Conservation (phyloP, 2,113 vertebrate species). For the Corvus hawaiiensis region DNA sequence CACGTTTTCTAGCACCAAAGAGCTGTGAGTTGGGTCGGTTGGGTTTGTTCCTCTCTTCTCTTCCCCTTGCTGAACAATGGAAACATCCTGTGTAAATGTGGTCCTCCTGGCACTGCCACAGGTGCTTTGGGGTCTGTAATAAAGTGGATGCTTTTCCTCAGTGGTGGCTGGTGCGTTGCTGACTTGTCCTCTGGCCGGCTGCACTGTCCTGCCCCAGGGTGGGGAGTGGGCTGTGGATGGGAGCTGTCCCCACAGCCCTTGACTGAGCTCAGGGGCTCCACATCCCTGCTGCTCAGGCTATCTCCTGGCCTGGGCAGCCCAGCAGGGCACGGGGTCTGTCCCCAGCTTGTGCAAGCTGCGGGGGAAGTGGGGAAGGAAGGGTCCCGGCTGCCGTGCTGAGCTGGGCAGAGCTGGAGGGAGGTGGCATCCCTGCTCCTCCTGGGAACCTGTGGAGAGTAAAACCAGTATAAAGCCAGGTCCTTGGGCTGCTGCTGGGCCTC, state of each 20-base stretch:
- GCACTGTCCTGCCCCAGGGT: fast-evolving
- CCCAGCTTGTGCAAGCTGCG: not conserved
- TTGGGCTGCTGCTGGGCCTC: not conserved
- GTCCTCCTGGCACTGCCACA: conserved; percentile 26
- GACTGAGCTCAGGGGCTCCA: fast-evolving
- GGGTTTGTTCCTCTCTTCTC: conserved; percentile 5
- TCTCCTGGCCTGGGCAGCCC: not conserved
- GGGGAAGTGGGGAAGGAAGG: not conserved
- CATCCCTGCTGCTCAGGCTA: not conserved
- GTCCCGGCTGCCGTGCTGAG: fast-evolving
- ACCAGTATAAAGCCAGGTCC: not conserved
- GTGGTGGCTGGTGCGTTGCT: not conserved
- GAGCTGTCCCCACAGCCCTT: fast-evolving
- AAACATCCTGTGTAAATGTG: conserved; percentile 17
- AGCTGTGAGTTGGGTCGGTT: not conserved
- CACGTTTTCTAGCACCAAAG: conserved; percentile 31
- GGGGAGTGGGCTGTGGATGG: not conserved
- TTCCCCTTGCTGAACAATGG: conserved; percentile 14
- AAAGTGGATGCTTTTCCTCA: conserved; percentile 65
- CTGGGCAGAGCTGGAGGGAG: not conserved
- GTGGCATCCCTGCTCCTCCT: not conserved
- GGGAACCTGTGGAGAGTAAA: not conserved
- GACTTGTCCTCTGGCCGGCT: not conserved
- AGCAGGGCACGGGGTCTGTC: fast-evolving
- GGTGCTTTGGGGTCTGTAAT: conserved; percentile 61